phyloP scores from a whole-genome alignment of 2,113 vertebrate genomes.

The Pterocles burchelli region DNA sequence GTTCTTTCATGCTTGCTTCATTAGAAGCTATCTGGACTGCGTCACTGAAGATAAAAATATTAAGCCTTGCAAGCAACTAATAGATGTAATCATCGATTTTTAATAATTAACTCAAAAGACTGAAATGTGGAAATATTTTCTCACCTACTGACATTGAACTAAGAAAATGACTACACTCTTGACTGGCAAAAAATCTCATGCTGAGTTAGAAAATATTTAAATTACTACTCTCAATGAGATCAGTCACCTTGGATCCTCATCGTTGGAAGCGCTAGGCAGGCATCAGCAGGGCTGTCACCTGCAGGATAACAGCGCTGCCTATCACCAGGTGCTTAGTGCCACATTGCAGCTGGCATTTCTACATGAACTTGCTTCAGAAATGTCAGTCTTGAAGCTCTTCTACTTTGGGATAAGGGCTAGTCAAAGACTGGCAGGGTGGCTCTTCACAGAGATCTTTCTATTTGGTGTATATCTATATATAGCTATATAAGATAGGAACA shows the following conservation, averaged over 20 bases:
- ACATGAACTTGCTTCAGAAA: not conserved
- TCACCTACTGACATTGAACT: not conserved
- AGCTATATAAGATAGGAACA: not conserved
- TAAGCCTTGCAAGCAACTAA: not conserved
- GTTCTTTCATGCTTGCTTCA: not conserved
- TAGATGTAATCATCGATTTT: not conserved
- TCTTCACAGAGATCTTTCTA: not conserved
- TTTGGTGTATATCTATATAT: not conserved
- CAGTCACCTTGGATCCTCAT: not conserved
- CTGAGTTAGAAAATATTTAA: not conserved
- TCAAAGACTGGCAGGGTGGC: not conserved
- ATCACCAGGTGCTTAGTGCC: not conserved
- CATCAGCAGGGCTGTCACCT: not conserved
- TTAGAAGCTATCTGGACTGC: not conserved
- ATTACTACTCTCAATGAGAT: not conserved
- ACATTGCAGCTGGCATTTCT: not conserved
- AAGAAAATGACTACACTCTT: not conserved
- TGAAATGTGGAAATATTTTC: not conserved
- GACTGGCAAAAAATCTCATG: not conserved
- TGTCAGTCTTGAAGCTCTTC: not conserved
- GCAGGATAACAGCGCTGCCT: not conserved
- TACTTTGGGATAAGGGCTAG: not conserved
- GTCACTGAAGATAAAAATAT: not conserved
- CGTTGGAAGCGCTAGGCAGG: not conserved
- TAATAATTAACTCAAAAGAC: not conserved